Conservation (phyloP, 1,140 invertebrate genomes). For the Aphidius gifuensis region DNA sequence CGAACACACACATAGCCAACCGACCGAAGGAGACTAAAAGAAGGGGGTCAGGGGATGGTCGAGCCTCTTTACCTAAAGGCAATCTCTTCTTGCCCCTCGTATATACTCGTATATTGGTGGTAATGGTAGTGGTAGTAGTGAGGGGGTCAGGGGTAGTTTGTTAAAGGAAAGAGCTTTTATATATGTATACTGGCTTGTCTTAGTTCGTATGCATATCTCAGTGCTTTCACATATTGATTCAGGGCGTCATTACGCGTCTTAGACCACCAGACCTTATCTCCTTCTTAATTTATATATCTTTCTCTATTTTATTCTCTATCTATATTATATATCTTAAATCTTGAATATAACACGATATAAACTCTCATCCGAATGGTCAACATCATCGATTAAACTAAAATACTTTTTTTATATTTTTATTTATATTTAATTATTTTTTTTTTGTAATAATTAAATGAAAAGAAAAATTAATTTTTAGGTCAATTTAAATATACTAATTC, state of each 20-base stretch:
- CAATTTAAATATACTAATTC: no score
- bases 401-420: background rate
- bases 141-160: background rate
- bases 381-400: background rate
- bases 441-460: no score
- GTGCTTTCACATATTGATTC: slow-evolving; percentile 36
- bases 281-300: background rate
- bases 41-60: slow-evolving; percentile 3
- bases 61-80: slow-evolving; percentile 22
- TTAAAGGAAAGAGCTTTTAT: slow-evolving; percentile 11
- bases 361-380: no score
- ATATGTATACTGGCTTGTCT: slow-evolving; percentile 28
- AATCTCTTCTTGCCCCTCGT: background rate
- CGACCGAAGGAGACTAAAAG: slow-evolving; percentile 6
- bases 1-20: no score
- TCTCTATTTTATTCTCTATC: no score
- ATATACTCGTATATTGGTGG: background rate
- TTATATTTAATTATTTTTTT: no score
- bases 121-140: background rate
- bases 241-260: slow-evolving; percentile 36
- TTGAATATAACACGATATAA: no score
- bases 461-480: no score
- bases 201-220: slow-evolving; percentile 38
- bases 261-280: slow-evolving; percentile 18
- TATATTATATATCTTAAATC: no score